Percentiles rank a stretch among this genome's conserved stretches.
Conservation (phyloP, 2,797 vertebrate species). For the Halcyon smyrnensis region DNA sequence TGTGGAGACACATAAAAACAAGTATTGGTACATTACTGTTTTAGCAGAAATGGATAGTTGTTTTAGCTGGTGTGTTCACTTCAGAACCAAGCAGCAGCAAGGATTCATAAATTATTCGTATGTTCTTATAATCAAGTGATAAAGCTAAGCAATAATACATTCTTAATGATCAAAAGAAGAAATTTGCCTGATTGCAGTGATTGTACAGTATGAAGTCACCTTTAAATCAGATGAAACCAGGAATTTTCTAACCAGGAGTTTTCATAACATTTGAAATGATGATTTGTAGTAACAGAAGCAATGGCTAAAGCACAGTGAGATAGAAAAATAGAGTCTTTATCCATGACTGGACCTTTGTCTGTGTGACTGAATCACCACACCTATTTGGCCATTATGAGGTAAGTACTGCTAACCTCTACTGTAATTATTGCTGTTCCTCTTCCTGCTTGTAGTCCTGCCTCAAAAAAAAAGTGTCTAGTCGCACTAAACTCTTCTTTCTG, state of each 20-base stretch:
- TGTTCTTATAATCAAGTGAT: neutral
- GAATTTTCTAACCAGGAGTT: neutral
- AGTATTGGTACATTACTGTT: neutral
- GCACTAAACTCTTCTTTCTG: neutral
- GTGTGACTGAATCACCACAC: neutral
- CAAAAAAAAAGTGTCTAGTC: neutral
- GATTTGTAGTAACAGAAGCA: neutral
- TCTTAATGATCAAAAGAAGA: neutral
- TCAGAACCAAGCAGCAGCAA: neutral
- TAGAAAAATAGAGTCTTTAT: neutral
- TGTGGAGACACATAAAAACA: neutral
- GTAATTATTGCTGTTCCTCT: neutral
- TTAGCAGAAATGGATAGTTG: neutral
- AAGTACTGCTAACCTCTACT: neutral
- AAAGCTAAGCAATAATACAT: neutral
- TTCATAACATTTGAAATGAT: neutral
- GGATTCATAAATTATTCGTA: neutral
- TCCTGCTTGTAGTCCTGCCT: neutral
- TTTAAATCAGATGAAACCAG: neutral
- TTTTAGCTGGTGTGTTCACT: neutral
- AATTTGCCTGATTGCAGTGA: neutral
- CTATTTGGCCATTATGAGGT: neutral
- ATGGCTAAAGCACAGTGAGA: neutral
- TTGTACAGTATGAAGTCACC: neutral
- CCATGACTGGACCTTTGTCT: neutral